Conservation (phyloP, 2,113 vertebrate genomes). For the Phyllostomus discolor region DNA sequence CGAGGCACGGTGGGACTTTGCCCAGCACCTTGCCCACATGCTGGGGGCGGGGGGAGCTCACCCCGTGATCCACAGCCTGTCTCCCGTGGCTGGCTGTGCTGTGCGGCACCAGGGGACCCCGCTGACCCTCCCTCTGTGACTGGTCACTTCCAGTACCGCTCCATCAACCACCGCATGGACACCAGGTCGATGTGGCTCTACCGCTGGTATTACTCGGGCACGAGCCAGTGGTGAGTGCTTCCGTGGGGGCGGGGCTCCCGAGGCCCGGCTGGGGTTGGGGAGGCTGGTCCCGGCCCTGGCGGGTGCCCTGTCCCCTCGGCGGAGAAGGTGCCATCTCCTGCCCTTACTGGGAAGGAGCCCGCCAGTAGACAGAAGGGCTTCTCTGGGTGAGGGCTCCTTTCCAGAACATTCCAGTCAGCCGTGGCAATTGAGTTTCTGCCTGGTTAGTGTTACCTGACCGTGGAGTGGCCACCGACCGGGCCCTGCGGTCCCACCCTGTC, state of each 20-base stretch:
- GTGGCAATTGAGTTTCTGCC: accelerated
- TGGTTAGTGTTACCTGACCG: accelerated
- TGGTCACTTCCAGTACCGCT: conserved; percentile 87
- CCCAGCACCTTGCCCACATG: accelerated
- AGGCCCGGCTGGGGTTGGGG: neutral
- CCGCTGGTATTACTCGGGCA: conserved; percentile 92
- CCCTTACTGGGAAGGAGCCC: neutral
- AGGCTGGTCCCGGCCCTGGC: neutral
- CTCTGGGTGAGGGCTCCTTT: neutral
- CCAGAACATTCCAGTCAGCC: neutral
- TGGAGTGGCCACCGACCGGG: neutral
- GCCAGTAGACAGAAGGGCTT: neutral
- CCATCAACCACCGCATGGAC: conserved; percentile 95
- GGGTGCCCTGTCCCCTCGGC: accelerated
- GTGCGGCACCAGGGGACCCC: accelerated
- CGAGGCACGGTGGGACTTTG: neutral
- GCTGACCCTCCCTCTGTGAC: neutral
- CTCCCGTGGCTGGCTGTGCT: neutral
- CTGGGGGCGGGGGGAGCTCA: too few species aligned
- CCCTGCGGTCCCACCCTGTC: accelerated
- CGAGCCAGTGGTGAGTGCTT: conserved; percentile 89
- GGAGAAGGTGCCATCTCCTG: accelerated
- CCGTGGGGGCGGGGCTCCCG: accelerated
- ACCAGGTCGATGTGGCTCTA: conserved; percentile 87
- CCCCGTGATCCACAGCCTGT: accelerated